Evolutionary conservation across 2,797 vertebrate species (phyloP), one percentile per base, ranked within the genome.

Genomic region (Coccyzus lansbergi): DNA sequence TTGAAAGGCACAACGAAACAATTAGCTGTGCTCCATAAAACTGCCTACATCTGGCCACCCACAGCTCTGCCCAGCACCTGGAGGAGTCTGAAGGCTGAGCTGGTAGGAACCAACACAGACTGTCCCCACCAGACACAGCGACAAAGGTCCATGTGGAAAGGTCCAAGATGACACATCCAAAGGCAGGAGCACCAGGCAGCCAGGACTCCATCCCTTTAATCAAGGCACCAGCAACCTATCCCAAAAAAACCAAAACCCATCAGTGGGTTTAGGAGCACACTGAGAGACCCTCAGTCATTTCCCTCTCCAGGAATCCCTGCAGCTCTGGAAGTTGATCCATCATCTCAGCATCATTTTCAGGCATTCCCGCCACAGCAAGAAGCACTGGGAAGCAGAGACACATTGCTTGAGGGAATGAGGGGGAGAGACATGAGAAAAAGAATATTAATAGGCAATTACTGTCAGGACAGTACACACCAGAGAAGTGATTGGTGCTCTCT

Each of bases 11-110:
- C 90, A 89, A 91, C 12, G 1, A 96, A 97, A 79, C 42, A 84
- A 95, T 97, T 94, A 84, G 89, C 26, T 44, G 51, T 15, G 64
- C 77, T 96, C 88, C 74, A n/a, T 95, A 96, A 95, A 97, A 72
- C 53, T 9, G 76, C 65, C 72, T 94, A 51, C 55, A 40, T 62
- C 60, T 74, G 87, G 52, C 74, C 95, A 81, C 84, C 76, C 94
- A 92, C 8, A 1, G 84, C 74, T 95, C 64, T 93, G 86, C 83
- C 89, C 84, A 87, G 91, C 85, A 96, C 91, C 94, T 93, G 85
- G 53, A 78, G 80, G 55, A 74, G 90, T 68, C 36, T 72, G 55
- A 92, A 94, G 70, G 10, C 88, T 70, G 60, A 62, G 42, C 72
- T 95, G 62, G 42, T n/a, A 64, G 53, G 25, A 86, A 31, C 46